Evolutionary conservation across 1,140 invertebrate genomes (phyloP).

Genomic region (Harpegnathos saltator): DNA sequence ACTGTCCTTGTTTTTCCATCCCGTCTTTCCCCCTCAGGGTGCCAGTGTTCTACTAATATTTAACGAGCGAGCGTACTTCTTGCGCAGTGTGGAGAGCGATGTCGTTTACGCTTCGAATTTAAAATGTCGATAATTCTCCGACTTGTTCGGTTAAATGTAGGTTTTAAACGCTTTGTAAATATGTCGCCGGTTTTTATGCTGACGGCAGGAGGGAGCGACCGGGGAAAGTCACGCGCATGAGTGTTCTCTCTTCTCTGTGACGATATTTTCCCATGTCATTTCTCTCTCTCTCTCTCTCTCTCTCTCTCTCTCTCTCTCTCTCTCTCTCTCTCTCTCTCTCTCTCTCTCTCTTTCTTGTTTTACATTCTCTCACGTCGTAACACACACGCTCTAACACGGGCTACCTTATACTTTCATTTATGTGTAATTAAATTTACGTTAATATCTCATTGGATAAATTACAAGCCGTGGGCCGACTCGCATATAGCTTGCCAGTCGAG

Average conservation of each 20-base stretch:
- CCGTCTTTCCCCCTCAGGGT: neutral
- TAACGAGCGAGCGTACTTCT: slow-evolving; percentile 46
- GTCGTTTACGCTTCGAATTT: slow-evolving; percentile 47
- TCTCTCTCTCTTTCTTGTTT: neutral
- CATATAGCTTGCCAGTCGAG: neutral
- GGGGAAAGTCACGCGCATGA: neutral
- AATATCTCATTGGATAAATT: slow-evolving; percentile 36
- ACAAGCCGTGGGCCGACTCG: neutral
- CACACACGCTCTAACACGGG: neutral
- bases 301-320: no score
- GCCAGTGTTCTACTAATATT: slow-evolving; percentile 66
- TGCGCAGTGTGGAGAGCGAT: slow-evolving; percentile 22
- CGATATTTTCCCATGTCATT: neutral
- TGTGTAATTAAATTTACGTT: neutral
- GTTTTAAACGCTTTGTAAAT: slow-evolving; percentile 33
- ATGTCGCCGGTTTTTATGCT: slow-evolving; percentile 7
- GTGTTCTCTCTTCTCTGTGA: neutral
- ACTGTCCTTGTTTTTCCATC: slow-evolving; percentile 48
- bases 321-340: no score
- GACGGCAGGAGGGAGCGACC: neutral
- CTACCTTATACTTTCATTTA: neutral
- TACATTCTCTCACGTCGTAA: neutral
- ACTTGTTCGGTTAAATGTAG: slow-evolving; percentile 15
- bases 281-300: no score
- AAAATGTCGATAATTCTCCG: slow-evolving; percentile 49